A percentile compares a stretch with the other conserved stretches of the same genome.
Conservation (phyloP, 1,140 invertebrate species). For the Maconellicoccus hirsutus region DNA sequence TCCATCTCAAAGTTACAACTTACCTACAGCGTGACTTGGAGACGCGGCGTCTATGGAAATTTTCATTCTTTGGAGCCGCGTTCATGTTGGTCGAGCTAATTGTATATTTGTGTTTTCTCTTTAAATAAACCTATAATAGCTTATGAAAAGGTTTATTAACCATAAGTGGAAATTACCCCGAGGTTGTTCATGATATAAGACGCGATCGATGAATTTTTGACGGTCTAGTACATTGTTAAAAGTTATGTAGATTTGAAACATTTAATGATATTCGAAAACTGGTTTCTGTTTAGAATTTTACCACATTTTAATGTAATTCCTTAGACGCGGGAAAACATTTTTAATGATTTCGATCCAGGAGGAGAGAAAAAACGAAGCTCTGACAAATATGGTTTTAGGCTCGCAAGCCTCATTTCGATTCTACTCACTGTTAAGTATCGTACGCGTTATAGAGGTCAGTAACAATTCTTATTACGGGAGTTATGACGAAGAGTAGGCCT, state of each 20-base stretch:
- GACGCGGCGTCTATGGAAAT: too few species aligned
- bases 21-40: too few species aligned
- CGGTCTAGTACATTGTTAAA: not conserved
- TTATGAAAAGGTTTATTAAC: not conserved
- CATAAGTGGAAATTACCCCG: not conserved
- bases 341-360: not conserved
- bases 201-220: not conserved
- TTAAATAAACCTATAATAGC: conserved; percentile 3
- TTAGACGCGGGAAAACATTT: not conserved
- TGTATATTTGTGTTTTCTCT: not conserved
- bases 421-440: not conserved
- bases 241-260: not conserved
- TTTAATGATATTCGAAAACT: conserved; percentile 1
- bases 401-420: not conserved
- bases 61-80: too few species aligned
- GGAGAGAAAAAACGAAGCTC: not conserved
- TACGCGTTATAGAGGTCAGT: not conserved
- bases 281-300: not conserved
- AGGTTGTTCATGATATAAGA: not conserved
- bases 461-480: conserved; percentile 7
- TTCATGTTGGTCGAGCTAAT: too few species aligned
- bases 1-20: too few species aligned
- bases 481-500: not conserved
- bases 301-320: not conserved
- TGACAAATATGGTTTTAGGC: conserved; percentile 8